Evolutionary conservation across 2,888 invertebrate species (phyloP).

Genomic region (Noctua janthina): DNA sequence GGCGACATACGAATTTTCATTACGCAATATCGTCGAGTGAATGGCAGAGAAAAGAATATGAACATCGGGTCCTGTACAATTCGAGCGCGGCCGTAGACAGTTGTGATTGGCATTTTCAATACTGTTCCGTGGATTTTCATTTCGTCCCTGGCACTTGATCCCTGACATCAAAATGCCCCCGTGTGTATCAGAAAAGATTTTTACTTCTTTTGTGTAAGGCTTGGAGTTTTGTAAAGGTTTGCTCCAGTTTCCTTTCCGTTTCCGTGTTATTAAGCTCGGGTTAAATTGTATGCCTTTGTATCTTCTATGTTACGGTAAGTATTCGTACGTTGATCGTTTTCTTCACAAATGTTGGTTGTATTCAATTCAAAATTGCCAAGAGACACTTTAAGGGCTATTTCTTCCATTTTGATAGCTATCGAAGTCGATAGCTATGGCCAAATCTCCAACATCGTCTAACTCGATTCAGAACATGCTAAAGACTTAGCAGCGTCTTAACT

Average conservation of each 20-base stretch:
- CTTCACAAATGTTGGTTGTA: constrained; percentile 9
- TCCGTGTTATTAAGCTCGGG: constrained; percentile 30
- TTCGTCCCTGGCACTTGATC: constrained; percentile 60
- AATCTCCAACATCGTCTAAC: constrained; percentile 10
- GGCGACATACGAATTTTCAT: constrained; percentile 37
- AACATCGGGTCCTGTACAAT: constrained; percentile 50
- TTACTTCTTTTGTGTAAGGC: constrained; percentile 27
- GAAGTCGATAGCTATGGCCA: not conserved
- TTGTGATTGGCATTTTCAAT: constrained; percentile 74
- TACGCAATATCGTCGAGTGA: constrained; percentile 32
- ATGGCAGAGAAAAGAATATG: constrained; percentile 43
- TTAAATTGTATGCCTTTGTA: constrained; percentile 17
- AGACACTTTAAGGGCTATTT: not conserved
- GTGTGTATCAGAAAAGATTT: constrained; percentile 50
- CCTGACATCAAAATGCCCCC: constrained; percentile 58
- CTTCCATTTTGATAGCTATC: not conserved
- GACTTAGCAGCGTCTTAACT: constrained; percentile 23
- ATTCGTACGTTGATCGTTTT: not conserved
- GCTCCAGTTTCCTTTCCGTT: constrained; percentile 32
- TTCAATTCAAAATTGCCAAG: not conserved
- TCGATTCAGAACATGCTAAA: constrained; percentile 11
- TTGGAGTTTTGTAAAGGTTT: constrained; percentile 32
- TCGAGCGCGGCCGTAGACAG: constrained; percentile 54
- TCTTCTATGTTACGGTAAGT: constrained; percentile 1
- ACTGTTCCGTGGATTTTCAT: constrained; percentile 66